Conservation (phyloP, 2,797 vertebrate species). For the Mycteria americana region DNA sequence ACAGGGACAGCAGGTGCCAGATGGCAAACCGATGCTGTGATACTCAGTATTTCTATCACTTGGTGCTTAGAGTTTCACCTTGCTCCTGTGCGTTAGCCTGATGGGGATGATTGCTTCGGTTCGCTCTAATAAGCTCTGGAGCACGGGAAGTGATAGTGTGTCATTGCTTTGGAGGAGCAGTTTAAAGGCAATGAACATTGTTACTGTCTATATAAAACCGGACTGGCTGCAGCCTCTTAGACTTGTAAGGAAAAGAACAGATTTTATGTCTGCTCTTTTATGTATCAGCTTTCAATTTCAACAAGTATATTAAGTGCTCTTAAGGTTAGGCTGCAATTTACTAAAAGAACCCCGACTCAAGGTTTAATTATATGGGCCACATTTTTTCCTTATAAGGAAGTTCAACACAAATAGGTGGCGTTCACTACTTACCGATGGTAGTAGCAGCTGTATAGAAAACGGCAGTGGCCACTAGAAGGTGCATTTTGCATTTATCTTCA, state of each 20-base stretch:
- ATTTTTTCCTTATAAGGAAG: constrained; percentile 24
- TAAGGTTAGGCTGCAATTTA: constrained; percentile 63
- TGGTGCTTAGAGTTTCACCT: constrained; percentile 69
- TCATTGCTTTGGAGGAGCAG: constrained; percentile 40
- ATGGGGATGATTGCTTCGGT: constrained; percentile 38
- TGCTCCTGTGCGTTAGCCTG: constrained; percentile 46
- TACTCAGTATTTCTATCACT: constrained; percentile 44
- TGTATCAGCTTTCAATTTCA: constrained; percentile 64
- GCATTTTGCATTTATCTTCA: constrained; percentile 62
- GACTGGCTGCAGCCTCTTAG: constrained; percentile 38
- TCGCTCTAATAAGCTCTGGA: constrained; percentile 56
- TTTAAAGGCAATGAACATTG: constrained; percentile 50
- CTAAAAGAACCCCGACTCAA: constrained; percentile 38
- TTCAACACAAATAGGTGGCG: background rate
- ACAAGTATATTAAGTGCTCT: constrained; percentile 64
- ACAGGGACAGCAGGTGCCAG: constrained; percentile 74
- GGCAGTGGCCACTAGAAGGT: constrained; percentile 60
- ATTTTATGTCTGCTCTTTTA: constrained; percentile 47
- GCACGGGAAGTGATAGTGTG: constrained; percentile 37
- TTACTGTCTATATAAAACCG: constrained; percentile 37
- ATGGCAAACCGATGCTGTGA: constrained; percentile 62
- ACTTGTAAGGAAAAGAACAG: constrained; percentile 1
- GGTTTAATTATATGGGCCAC: constrained; percentile 67
- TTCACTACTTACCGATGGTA: background rate
- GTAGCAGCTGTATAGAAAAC: background rate